A percentile compares a stretch with the other conserved stretches of the same genome.
Evolutionary conservation across 2,888 invertebrate species (phyloP).

Genomic region (Dynastes tityus): DNA sequence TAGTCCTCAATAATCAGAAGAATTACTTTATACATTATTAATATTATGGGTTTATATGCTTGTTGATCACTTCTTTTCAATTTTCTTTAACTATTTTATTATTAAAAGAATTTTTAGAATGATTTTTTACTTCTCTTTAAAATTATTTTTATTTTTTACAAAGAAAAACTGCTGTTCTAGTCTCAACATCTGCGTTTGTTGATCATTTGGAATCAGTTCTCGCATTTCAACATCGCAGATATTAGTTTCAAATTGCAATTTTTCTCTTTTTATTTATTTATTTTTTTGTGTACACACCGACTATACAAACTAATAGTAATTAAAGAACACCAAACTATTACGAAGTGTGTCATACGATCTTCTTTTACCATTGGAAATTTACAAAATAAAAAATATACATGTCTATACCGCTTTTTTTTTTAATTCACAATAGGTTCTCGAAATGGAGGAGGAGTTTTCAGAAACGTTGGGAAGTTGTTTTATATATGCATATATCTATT

Average conservation of each 20-base stretch:
- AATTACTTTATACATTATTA: slow-evolving; percentile 31
- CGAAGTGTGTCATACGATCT: slow-evolving; percentile 9
- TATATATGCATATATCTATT: neutral
- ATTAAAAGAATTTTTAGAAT: slow-evolving; percentile 17
- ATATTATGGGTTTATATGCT: slow-evolving; percentile 16
- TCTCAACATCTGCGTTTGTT: too few species aligned
- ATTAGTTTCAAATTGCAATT: too few species aligned
- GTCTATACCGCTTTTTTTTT: too few species aligned
- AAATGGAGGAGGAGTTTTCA: too few species aligned
- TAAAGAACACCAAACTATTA: slow-evolving; percentile 32
- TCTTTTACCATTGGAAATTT: slow-evolving; percentile 1
- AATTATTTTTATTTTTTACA: slow-evolving; percentile 3
- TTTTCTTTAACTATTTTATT: slow-evolving; percentile 4
- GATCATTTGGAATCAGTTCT: too few species aligned
- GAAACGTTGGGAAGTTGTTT: neutral
- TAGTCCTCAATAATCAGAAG: slow-evolving; percentile 27
- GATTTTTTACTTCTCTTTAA: neutral
- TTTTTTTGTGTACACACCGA: neutral
- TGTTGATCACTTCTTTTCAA: slow-evolving; percentile 11
- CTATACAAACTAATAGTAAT: slow-evolving; percentile 30
- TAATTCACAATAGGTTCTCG: too few species aligned
- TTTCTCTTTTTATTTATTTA: too few species aligned
- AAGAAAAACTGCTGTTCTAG: neutral
- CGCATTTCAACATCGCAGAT: too few species aligned
- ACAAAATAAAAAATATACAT: neutral